These are phyloP conservation scores for Hymenopus coronatus DNA, from an alignment of 2,888 invertebrate species.

Conservation along the genomic window DNA sequence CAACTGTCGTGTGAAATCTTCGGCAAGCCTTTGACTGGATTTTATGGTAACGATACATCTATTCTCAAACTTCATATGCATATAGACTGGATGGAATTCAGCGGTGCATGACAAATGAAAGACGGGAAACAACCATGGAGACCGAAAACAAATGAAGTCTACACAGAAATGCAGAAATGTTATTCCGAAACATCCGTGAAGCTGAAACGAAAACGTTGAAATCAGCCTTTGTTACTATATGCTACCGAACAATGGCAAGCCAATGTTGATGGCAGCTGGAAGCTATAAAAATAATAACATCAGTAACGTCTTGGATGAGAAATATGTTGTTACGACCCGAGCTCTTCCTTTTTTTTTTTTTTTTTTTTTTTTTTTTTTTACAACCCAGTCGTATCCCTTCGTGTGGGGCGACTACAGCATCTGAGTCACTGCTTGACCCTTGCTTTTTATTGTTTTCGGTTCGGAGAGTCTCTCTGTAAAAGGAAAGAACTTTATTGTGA, in stretches of 20 bases:
- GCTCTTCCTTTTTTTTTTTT: background rate
- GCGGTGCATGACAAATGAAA: too few relatives aligned
- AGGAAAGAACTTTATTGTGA: background rate
- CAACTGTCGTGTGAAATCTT: too few relatives aligned
- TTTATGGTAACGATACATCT: too few relatives aligned
- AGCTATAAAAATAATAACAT: too few relatives aligned
- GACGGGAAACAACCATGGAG: too few relatives aligned
- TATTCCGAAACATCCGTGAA: background rate
- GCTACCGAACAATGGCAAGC: background rate
- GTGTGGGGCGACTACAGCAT: background rate
- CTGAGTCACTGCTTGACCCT: background rate
- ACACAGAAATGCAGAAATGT: background rate
- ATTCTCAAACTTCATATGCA: too few relatives aligned
- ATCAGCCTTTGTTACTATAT: background rate
- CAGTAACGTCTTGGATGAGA: background rate
- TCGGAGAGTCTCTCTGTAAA: background rate
- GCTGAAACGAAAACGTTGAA: background rate
- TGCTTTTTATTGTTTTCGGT: background rate
- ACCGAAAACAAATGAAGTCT: background rate
- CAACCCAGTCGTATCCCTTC: background rate
- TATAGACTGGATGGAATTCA: too few relatives aligned
- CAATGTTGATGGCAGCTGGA: too few relatives aligned
- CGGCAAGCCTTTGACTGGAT: too few relatives aligned
- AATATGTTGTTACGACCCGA: background rate
- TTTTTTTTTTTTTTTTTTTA: too few relatives aligned